Base-by-base conservation (phyloP, 2,888 invertebrate species). In the Ennomos fuscantarius region DNA sequence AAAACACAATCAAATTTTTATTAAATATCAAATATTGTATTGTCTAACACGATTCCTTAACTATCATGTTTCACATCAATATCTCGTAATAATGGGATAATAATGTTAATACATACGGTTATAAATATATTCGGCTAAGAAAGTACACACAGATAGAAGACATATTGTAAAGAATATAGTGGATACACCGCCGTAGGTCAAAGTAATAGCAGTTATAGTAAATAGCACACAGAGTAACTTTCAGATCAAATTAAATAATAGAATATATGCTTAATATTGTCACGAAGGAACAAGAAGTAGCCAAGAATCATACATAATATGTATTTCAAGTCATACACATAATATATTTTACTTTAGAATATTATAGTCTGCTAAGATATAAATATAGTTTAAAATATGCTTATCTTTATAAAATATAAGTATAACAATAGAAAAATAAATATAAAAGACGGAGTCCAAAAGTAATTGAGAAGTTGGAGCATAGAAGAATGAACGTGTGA, bases 1-100 rank as follows among this genome's bases (percentile, higher is more conserved):
- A 90, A 90, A 92, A 91, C 91, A 91, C 92, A 90, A 90, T 91
- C 90, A 90, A 89, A 88, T 91, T 90, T 49, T 90, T 90, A 89
- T 89, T 92, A 87, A 87, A 91, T 92, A 92, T 91, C 90, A 92
- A 91, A 92, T 92, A 92, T 85, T 90, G 92, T 92, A 92, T 92
- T 92, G 92, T 92, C 92, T 92, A 92, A 92, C 92, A 92, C 92
- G 90, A 92, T 89, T 86, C 86, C 89, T 90, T 92, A 90, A 83
- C 86, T 90, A 88, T 87, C 86, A 90, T 89, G 88, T 88, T 90
- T 87, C 87, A 90, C 89, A 89, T 89, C 88, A 89, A 91, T 89
- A 87, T 88, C 73, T 80, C 78, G 79, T 82, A 55, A 51, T 45
- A 81, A 82, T 87, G 83, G 78, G 76, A 76, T 85, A 77, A 82